phyloP scores from a whole-genome alignment of 2,797 vertebrate genomes.

The Furcifer pardalis region DNA sequence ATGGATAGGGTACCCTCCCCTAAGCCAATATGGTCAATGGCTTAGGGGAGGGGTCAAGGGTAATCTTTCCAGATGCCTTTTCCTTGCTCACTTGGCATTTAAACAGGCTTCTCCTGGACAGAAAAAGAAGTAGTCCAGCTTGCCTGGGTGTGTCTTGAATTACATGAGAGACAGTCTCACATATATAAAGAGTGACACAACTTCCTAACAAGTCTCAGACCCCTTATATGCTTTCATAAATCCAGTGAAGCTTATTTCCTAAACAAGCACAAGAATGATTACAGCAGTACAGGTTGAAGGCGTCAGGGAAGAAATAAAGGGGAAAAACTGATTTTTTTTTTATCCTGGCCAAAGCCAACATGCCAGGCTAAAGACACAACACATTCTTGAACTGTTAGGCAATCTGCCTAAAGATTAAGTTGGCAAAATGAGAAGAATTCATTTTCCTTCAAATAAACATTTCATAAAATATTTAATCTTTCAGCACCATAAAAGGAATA shows the following conservation, averaged over 20 bases:
- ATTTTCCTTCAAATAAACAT: conserved; percentile 58
- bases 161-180: neutral
- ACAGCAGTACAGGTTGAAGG: conserved; percentile 7
- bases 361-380: conserved; percentile 54
- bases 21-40: too few relatives aligned
- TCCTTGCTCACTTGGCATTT: neutral
- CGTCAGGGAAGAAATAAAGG: conserved; percentile 38
- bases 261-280: conserved; percentile 17
- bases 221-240: neutral
- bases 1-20: too few relatives aligned
- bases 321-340: conserved; percentile 54
- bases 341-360: conserved; percentile 42
- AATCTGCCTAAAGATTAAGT: conserved; percentile 41
- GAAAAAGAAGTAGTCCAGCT: neutral
- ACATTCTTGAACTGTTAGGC: conserved; percentile 52
- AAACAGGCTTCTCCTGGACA: neutral
- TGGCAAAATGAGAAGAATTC: conserved; percentile 46
- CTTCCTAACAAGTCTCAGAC: conserved; percentile 2
- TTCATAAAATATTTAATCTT: conserved; percentile 56
- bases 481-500: conserved; percentile 49
- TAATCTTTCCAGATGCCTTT: neutral
- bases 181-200: neutral
- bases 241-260: neutral
- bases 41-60: too few relatives aligned
- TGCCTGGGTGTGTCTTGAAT: neutral